Evolutionary conservation across 92 coral and sea anemone genomes (phyloP), one percentile per base, ranked within the genome.

Genomic region (Palythoa grandiflora): DNA sequence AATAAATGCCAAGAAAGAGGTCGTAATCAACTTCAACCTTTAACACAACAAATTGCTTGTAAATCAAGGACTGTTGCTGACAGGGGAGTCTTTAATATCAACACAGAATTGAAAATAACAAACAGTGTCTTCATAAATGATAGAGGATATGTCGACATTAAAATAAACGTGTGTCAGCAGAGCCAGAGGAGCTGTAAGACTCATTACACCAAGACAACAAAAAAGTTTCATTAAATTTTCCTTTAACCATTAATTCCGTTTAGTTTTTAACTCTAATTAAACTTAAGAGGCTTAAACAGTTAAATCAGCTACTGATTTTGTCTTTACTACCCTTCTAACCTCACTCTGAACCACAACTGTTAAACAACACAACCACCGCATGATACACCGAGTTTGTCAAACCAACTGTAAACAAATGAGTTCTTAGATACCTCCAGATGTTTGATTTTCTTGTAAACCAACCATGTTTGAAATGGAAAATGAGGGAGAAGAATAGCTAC

Each of bases 361-460:
- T 3, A 5, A 16, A 57, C 48, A 38, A 2, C 36, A 13, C 37
- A 55, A 57, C 36, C 17, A 15, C 9, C 2, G 2, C 5, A 6
- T 38, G 21, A 17, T 21, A 38, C 38, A 57, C 2, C 6, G 11
- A 78, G 63, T 2, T 6, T 50, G 63, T 14, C 20, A 20, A 9
- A 11, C 37, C 19, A 15, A 57, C 16, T 20, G 16, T 53, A 38
- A 78, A 79, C 53, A 61, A 12, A 79, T 75, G 48, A 39, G 5
- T 10, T 61, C 52, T 47, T 79, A 79, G 55, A 79, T 79, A 79
- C 84, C 84, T 79, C 84, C 84, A 15, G 73, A 60, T 70, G 74
- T 35, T 70, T 28, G 40, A 81, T 50, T 13, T 66, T 75, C 86
- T 40, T 65, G 63, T 65, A 28, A 81, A 44, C 13, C 71, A 81